Conservation (phyloP, 2,888 invertebrate species). For the Himalopsyche japonica region DNA sequence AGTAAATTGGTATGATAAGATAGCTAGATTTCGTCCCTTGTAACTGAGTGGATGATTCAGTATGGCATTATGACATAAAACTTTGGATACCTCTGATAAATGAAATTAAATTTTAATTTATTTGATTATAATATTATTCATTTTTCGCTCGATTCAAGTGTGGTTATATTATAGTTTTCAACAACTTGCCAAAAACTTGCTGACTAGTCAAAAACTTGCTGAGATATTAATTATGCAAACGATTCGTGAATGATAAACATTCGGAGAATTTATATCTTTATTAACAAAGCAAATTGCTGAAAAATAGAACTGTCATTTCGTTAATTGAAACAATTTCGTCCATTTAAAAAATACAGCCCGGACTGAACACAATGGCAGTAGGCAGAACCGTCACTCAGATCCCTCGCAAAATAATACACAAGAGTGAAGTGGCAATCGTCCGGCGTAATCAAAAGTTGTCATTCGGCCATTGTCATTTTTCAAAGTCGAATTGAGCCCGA, state of each 20-base stretch:
- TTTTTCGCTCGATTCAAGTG: too few species aligned
- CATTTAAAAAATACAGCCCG: neutral
- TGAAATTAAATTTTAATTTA: too few species aligned
- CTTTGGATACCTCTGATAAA: too few species aligned
- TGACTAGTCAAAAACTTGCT: too few species aligned
- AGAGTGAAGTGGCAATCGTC: neutral
- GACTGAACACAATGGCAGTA: neutral
- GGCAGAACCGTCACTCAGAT: neutral
- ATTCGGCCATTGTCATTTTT: conserved; percentile 10
- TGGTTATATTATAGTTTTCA: too few species aligned
- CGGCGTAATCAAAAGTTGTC: conserved; percentile 12
- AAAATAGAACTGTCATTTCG: neutral
- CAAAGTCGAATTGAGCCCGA: neutral
- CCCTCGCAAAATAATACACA: neutral
- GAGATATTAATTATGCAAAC: neutral
- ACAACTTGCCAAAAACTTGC: too few species aligned
- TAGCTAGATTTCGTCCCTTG: too few species aligned
- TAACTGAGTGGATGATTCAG: too few species aligned
- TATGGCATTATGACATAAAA: too few species aligned
- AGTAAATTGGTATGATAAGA: too few species aligned
- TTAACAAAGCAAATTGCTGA: neutral
- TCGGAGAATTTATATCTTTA: neutral
- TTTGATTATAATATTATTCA: too few species aligned
- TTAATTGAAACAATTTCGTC: neutral
- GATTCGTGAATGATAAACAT: neutral